Percentiles rank a stretch among this genome's conserved stretches.
Evolutionary conservation across 37 sponge, comb jelly and placozoan genomes (phyloP).

Genomic region (Ianthella basta): DNA sequence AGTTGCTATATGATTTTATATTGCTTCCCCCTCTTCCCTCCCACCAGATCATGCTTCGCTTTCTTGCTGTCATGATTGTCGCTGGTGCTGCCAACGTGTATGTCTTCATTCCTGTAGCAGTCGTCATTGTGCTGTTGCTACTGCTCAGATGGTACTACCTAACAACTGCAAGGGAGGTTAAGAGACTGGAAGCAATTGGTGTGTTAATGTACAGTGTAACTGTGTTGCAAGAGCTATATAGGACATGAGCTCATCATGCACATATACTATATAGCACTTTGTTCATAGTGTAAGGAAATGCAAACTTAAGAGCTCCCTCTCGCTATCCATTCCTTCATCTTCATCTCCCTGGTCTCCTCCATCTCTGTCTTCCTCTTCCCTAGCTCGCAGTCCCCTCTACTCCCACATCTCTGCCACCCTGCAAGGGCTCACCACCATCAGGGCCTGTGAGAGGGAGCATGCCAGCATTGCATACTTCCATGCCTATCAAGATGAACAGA

Average conservation of each 20-base stretch:
- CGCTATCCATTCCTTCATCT: neutral
- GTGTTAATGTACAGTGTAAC: neutral
- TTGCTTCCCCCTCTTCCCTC: neutral
- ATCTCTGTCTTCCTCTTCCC: neutral
- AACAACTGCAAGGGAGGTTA: constrained; percentile 65
- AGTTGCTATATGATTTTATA: too few relatives aligned
- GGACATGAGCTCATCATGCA: too few relatives aligned
- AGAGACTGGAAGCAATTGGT: constrained; percentile 82
- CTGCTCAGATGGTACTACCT: constrained; percentile 64
- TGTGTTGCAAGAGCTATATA: too few relatives aligned
- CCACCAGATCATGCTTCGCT: constrained; percentile 46
- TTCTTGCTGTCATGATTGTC: constrained; percentile 43
- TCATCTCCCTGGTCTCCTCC: neutral
- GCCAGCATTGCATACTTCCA: constrained; percentile 41
- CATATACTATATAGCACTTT: too few relatives aligned
- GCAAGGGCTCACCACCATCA: constrained; percentile 78
- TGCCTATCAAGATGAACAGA: constrained; percentile 54
- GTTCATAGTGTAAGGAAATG: too few relatives aligned
- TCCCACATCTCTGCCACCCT: constrained; percentile 81
- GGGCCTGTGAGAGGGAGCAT: constrained; percentile 52
- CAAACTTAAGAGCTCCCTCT: too few relatives aligned
- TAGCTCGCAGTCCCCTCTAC: constrained; percentile 90
- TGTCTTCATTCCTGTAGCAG: constrained; percentile 45
- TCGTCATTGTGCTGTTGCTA: constrained; percentile 47
- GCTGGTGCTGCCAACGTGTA: constrained; percentile 57